Conservation (phyloP, 2,888 invertebrate species). For the Macrosiphum euphorbiae region DNA sequence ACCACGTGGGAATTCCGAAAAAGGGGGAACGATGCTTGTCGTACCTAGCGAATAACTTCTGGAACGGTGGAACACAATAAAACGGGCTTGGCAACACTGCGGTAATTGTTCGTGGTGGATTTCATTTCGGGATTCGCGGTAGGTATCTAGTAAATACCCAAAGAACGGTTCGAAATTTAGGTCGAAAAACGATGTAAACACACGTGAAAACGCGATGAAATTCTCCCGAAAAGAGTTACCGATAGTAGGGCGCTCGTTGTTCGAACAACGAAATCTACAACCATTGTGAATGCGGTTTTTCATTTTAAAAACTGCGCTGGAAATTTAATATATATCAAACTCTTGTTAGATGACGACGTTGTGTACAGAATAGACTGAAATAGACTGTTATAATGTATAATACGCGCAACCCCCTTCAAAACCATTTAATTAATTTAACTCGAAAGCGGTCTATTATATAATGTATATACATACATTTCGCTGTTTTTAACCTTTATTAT, state of each 20-base stretch:
- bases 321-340: conserved; percentile 1
- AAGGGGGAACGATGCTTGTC: not conserved
- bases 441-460: not conserved
- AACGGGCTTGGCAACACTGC: not conserved
- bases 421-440: not conserved
- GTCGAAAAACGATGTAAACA: not conserved
- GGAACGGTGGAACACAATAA: not conserved
- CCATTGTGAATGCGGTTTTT: not conserved
- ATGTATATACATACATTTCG: not conserved
- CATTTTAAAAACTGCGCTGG: not conserved
- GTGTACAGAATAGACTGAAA: not conserved
- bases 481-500: not conserved
- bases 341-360: not conserved
- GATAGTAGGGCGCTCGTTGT: not conserved
- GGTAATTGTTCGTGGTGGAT: not conserved
- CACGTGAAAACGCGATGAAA: not conserved
- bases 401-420: not conserved
- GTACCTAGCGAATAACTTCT: not conserved
- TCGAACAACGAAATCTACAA: not conserved
- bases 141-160: not conserved
- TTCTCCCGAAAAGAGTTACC: not conserved
- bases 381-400: not conserved
- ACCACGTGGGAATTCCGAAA: too few relatives aligned
- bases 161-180: not conserved
- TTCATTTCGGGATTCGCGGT: not conserved